Base-by-base conservation (phyloP, 2,113 vertebrate genomes). In the Myotis yumanensis region DNA sequence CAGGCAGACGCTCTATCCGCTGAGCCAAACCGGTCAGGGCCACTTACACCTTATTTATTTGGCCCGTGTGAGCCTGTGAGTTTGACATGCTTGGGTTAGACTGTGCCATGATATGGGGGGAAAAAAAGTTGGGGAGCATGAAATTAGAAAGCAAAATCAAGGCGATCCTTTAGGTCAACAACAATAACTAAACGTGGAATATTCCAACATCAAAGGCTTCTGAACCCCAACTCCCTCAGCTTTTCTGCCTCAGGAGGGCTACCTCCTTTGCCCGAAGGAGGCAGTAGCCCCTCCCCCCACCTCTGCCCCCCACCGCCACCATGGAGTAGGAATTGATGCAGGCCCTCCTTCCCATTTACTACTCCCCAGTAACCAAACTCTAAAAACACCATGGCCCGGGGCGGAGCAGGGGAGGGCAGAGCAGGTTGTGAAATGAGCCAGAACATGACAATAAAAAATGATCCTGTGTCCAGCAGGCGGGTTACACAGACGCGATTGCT, bases 61-160 rank as follows among this genome's bases (percentile, higher is more conserved):
- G 57, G 57, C 22, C 22, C 3, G 22, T 10, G 57, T 59, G 4
- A 25, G 57, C 57, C 57, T 23, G 23, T 59, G 57, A 59, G 57
- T 59, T 59, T 59, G 57, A 59, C 22, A 23, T 59, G 57, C 57
- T 23, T 59, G 51, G 40, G 6, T 75, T 89, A 84, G n/a, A 37
- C 7, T 76, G 40, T 68, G 15, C 23, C 18, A 28, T 12, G 35
- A 69, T 18, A 43, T 14, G 51, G 82, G 54, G 46, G 84, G 4
- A 57, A 57, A 57, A 59, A 23, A 62, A 14, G 10, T 20, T n/a
- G 40, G 25, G 30, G 59, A 25, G 20, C 57, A 66, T 9, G 83
- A 30, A 30, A 90, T 12, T 30, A 32, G 43, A 84, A 52, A 77
- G 57, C 25, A 90, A 89, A 95, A 66, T 83, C 52, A 93, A 80